These are phyloP conservation scores for Eurois occulta DNA, from an alignment of 2,888 invertebrate genomes.

Conservation along the genomic window DNA sequence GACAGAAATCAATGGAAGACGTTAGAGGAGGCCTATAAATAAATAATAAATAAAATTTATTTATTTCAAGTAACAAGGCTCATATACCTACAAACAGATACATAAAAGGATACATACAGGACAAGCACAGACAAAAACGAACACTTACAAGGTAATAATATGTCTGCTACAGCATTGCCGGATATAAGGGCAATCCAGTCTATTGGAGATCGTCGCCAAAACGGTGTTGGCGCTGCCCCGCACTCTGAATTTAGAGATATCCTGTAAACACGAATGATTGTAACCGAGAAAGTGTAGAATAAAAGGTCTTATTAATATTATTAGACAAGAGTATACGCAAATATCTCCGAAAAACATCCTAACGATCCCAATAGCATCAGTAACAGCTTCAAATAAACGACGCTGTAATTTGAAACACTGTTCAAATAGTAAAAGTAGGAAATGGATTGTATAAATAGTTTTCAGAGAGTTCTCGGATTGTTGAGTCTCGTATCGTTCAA, in stretches of 20 bases:
- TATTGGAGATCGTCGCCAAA: too few species aligned
- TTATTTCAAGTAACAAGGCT: too few species aligned
- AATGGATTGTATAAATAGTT: constrained; percentile 32
- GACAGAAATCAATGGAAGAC: neutral
- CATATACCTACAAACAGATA: too few species aligned
- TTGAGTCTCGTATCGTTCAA: neutral
- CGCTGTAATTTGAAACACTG: constrained; percentile 27
- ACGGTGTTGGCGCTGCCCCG: too few species aligned
- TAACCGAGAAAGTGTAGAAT: neutral
- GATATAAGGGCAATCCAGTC: neutral
- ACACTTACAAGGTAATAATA: too few species aligned
- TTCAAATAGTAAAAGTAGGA: constrained; percentile 13
- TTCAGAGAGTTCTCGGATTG: neutral
- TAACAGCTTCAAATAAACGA: constrained; percentile 1
- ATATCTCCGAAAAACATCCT: neutral
- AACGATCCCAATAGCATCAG: constrained; percentile 6
- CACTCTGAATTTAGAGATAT: neutral
- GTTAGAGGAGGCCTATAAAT: neutral
- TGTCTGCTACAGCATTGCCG: neutral
- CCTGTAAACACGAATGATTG: neutral
- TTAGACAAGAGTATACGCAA: neutral
- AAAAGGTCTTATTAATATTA: neutral
- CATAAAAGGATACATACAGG: too few species aligned
- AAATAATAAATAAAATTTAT: too few species aligned
- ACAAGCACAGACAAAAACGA: too few species aligned